Evolutionary conservation across 2,888 invertebrate species (phyloP).

Genomic region (Himalopsyche kuldschensis): DNA sequence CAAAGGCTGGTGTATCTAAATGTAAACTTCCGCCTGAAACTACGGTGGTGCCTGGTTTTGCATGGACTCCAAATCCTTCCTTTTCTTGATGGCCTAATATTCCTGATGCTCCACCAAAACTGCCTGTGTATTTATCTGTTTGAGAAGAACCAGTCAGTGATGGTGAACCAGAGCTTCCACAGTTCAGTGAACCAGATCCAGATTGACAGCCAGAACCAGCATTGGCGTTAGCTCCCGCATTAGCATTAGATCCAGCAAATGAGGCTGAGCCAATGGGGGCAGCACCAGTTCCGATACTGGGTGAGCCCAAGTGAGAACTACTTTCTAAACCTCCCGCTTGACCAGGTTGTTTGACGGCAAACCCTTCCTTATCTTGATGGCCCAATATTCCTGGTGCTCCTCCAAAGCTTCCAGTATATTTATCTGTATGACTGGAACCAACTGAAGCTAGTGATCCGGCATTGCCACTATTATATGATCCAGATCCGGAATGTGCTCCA

Average conservation of each 20-base stretch:
- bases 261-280: not conserved
- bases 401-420: constrained; percentile 31
- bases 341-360: constrained; percentile 8
- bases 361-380: constrained; percentile 19
- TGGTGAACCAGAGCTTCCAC: not conserved
- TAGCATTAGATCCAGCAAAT: constrained; percentile 33
- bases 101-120: constrained; percentile 32
- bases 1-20: not conserved
- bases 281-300: not conserved
- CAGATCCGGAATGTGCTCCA: not conserved
- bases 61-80: constrained; percentile 9
- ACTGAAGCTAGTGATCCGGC: not conserved
- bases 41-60: not conserved
- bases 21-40: not conserved
- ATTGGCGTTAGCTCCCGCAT: not conserved
- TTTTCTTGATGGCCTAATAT: constrained; percentile 21
- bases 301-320: constrained; percentile 16
- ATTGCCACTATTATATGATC: not conserved
- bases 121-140: constrained; percentile 24
- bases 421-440: not conserved
- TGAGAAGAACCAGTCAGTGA: not conserved
- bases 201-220: not conserved
- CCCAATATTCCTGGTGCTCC: constrained; percentile 30
- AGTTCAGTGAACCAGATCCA: not conserved
- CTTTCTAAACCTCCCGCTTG: constrained; percentile 24